Percentiles rank a stretch among this genome's conserved stretches.
These are phyloP conservation scores for Eilema sororculum DNA, from an alignment of 2,888 invertebrate genomes.

Conservation along the genomic window DNA sequence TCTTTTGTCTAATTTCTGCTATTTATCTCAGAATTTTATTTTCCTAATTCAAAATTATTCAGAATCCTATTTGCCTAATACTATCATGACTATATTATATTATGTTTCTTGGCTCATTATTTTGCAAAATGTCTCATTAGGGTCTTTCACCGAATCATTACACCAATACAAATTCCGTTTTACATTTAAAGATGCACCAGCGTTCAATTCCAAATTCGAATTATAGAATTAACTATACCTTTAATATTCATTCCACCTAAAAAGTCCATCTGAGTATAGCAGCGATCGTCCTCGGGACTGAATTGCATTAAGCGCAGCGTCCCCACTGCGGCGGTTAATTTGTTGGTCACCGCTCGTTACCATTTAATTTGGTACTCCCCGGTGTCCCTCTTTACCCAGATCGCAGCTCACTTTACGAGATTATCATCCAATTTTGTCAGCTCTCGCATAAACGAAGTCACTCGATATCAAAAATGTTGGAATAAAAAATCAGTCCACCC, in stretches of 20 bases:
- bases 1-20: background rate
- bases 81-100: too few species aligned
- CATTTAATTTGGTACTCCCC: slow-evolving; percentile 63
- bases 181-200: slow-evolving; percentile 23
- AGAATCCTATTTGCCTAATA: too few species aligned
- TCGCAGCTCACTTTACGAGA: slow-evolving; percentile 53
- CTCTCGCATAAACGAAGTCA: slow-evolving; percentile 51
- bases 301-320: slow-evolving; percentile 65
- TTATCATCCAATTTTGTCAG: slow-evolving; percentile 56
- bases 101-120: too few species aligned
- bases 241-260: slow-evolving; percentile 47
- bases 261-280: slow-evolving; percentile 34
- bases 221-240: slow-evolving; percentile 43
- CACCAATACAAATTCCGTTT: background rate
- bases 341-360: slow-evolving; percentile 69
- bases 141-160: background rate
- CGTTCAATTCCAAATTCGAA: slow-evolving; percentile 29
- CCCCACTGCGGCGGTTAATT: slow-evolving; percentile 66
- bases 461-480: slow-evolving; percentile 51
- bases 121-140: too few species aligned
- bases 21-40: background rate
- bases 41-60: too few species aligned
- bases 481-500: slow-evolving; percentile 46
- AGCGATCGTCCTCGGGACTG: slow-evolving; percentile 31
- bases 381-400: slow-evolving; percentile 38